phyloP scores from a whole-genome alignment of 2,113 vertebrate genomes.

The Oryzias melastigma region DNA sequence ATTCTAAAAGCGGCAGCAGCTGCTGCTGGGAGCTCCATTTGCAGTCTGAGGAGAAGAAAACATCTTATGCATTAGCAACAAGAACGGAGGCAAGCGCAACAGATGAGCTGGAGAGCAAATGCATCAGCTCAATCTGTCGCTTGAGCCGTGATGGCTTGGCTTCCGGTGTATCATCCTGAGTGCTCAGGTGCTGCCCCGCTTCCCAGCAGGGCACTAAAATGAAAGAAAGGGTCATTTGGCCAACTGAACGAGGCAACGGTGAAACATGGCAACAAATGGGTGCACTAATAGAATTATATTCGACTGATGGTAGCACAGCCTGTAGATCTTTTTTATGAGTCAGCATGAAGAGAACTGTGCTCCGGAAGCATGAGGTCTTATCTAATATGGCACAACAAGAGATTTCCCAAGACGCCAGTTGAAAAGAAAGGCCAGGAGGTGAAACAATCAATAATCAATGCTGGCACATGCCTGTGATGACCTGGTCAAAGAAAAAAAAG shows the following conservation, averaged over 20 bases:
- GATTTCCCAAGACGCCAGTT: slow-evolving; percentile 67
- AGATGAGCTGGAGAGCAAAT: slow-evolving; percentile 22
- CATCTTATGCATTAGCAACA: slow-evolving; percentile 45
- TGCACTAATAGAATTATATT: slow-evolving; percentile 65
- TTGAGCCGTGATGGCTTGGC: slow-evolving; percentile 42
- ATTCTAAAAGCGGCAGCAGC: slow-evolving; percentile 29
- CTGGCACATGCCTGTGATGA: slow-evolving; percentile 36
- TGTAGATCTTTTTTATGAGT: slow-evolving; percentile 72
- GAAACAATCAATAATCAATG: slow-evolving; percentile 31
- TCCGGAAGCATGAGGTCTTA: slow-evolving; percentile 54
- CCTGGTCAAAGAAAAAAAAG: neutral
- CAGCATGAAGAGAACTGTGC: slow-evolving; percentile 52
- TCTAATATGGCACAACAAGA: slow-evolving; percentile 49
- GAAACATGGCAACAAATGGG: slow-evolving; percentile 64
- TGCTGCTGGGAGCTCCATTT: slow-evolving; percentile 45
- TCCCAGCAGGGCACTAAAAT: slow-evolving; percentile 63
- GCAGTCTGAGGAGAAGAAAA: slow-evolving; percentile 26
- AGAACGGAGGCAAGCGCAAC: slow-evolving; percentile 24
- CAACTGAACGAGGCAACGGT: slow-evolving; percentile 60
- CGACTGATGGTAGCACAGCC: slow-evolving; percentile 68
- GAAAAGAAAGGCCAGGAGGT: slow-evolving; percentile 40
- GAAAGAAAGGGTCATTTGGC: slow-evolving; percentile 68
- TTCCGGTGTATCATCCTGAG: slow-evolving; percentile 51
- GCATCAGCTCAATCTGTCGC: slow-evolving; percentile 39
- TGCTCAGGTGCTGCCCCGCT: slow-evolving; percentile 41